Base-by-base conservation (phyloP, 2,113 vertebrate genomes). In the Epinephelus fuscoguttatus region DNA sequence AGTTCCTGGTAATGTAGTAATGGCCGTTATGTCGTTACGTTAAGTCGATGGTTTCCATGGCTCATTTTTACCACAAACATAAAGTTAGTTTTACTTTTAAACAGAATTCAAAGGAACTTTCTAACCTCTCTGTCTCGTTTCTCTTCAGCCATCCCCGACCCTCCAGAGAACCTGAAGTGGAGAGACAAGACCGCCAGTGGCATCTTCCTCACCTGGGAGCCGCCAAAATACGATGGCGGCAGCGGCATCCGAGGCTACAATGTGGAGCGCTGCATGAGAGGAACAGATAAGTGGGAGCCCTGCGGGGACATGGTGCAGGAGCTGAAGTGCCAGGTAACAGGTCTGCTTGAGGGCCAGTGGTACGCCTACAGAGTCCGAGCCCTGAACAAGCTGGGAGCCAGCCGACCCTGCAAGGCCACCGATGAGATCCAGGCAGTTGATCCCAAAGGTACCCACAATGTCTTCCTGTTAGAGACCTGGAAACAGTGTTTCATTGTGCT, bases 111-210 rank as follows among this genome's bases (percentile, higher is more conserved):
- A 10, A 64, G 37, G 10, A 25, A 27, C 21, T 37, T 18, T 62
- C 68, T 87, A 69, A 88, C 55, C 4, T 50, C 4, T 47, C 17
- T 0, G 0, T 78, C 14, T 84, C 0, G 0, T 49, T 47, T 9
- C 10, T 33, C 49, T 78, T 8, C 85, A 99, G 98, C 98, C 56
- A 96, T 98, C 23, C 98, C 98, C 2, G 98, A 99, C 84, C 97
- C 98, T 88, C 98, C 98, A 71, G 98, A 99, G 94, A 99, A 99
- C 74, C 93, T 99, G 85, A 98, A 96, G 90, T 99, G 98, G 98
- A 97, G 98, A 93, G 97, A 99, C 91, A 97, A 97, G 91, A 96
- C 97, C 18, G 96, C 97, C 69, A 97, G 95, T 49, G 96, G 96
- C 87, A 99, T 99, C 91, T 99, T 99, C 95, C 93, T 99, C 47